phyloP scores from a whole-genome alignment of 2,113 vertebrate species.

The Xenus cinereus region DNA sequence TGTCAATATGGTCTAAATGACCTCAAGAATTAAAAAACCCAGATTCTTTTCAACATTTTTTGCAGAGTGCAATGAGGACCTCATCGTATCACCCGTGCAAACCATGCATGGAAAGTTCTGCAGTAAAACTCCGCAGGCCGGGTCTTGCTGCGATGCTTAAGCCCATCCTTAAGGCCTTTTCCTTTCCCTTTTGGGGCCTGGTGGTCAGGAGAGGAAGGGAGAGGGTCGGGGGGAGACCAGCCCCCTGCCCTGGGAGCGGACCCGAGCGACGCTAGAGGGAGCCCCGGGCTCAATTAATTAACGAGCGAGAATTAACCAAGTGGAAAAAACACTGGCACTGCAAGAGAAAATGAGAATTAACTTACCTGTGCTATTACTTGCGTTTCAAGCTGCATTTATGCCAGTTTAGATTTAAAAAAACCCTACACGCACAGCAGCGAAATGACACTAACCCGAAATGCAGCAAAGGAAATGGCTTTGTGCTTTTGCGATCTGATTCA shows the following conservation, averaged over 20 bases:
- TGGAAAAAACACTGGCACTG: accelerated
- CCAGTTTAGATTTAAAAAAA: accelerated
- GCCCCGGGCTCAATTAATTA: slow-evolving; percentile 46
- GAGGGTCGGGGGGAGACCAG: not conserved
- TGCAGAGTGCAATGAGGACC: not conserved
- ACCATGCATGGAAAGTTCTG: accelerated
- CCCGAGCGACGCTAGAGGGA: slow-evolving; percentile 48
- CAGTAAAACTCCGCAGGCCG: not conserved
- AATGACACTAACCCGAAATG: accelerated
- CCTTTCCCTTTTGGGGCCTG: accelerated
- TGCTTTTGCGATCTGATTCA: not conserved
- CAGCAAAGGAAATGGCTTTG: not conserved
- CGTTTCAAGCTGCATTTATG: not conserved
- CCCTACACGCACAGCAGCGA: accelerated
- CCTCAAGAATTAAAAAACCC: not conserved
- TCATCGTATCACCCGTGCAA: accelerated
- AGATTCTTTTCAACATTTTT: not conserved
- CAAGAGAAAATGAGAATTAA: not conserved
- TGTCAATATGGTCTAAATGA: not conserved
- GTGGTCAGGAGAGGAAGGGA: not conserved
- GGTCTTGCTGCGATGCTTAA: not conserved
- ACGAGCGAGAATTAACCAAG: not conserved
- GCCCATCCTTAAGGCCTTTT: not conserved
- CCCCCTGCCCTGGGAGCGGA: not conserved
- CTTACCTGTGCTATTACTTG: not conserved